A percentile compares a stretch with the other conserved stretches of the same genome.
Evolutionary conservation across 1,140 invertebrate genomes (phyloP).

Genomic region (Trichomalopsis sarcophagae): DNA sequence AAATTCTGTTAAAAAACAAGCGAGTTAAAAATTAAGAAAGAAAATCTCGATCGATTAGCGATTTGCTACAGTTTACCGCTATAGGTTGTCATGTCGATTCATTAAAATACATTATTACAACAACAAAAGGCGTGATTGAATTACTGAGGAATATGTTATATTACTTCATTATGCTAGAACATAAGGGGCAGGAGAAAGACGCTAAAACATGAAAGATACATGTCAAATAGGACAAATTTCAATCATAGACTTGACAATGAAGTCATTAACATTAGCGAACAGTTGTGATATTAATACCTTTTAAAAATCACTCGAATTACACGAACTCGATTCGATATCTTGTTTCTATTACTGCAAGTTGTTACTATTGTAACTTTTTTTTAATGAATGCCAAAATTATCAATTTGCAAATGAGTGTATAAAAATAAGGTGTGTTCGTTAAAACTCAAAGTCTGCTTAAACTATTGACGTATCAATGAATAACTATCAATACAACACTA

Average conservation of each 20-base stretch:
- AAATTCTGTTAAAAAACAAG: background rate
- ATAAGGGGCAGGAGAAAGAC: constrained; percentile 14
- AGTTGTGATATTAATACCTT: constrained; percentile 38
- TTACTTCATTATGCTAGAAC: background rate
- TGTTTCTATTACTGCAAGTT: constrained; percentile 4
- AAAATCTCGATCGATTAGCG: constrained; percentile 1
- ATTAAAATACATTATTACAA: background rate
- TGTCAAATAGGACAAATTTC: constrained; percentile 32
- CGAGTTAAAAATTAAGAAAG: background rate
- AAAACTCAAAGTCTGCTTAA: constrained; percentile 8
- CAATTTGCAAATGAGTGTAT: background rate
- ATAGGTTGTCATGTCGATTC: background rate
- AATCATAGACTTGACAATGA: constrained; percentile 11
- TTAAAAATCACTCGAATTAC: constrained; percentile 25
- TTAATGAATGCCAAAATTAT: constrained; percentile 6
- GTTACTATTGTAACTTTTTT: background rate
- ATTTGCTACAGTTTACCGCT: background rate
- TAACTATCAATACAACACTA: background rate
- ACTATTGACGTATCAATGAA: background rate
- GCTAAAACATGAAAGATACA: constrained; percentile 45
- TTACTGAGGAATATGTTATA: background rate
- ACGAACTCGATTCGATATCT: background rate
- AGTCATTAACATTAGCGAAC: constrained; percentile 32
- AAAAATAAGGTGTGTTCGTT: constrained; percentile 9
- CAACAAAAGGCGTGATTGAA: background rate